Conservation (phyloP, 1,140 invertebrate species). For the Pteromalus puparum region DNA sequence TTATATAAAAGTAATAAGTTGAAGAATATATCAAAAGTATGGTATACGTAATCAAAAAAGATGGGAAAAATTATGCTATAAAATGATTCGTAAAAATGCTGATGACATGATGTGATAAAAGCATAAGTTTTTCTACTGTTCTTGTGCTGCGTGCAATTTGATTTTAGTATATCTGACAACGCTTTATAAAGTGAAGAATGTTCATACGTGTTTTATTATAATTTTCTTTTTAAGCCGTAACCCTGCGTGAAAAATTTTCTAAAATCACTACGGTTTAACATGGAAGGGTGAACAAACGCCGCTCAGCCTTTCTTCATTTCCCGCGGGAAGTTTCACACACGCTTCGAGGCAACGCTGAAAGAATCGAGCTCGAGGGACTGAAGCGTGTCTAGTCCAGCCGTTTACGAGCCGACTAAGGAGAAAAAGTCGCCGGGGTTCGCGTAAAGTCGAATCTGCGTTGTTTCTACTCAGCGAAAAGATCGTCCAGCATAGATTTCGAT, state of each 20-base stretch:
- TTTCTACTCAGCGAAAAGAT: background rate
- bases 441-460: background rate
- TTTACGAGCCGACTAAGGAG: constrained; percentile 8
- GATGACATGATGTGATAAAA: constrained; percentile 2
- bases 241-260: no score
- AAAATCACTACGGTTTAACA: no score
- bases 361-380: constrained; percentile 21
- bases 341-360: background rate
- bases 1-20: background rate
- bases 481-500: no score
- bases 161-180: background rate
- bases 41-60: background rate
- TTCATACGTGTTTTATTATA: no score
- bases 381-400: background rate
- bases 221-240: no score
- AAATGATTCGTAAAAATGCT: no score
- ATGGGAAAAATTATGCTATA: background rate
- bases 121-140: constrained; percentile 18
- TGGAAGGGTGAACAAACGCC: background rate
- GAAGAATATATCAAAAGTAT: background rate
- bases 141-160: constrained; percentile 27
- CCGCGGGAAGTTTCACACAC: constrained; percentile 5
- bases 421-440: background rate
- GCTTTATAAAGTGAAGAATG: background rate
- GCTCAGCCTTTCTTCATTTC: background rate